Evolutionary conservation across 2,797 vertebrate genomes (phyloP).

Genomic region (Tamandua tetradactyla): DNA sequence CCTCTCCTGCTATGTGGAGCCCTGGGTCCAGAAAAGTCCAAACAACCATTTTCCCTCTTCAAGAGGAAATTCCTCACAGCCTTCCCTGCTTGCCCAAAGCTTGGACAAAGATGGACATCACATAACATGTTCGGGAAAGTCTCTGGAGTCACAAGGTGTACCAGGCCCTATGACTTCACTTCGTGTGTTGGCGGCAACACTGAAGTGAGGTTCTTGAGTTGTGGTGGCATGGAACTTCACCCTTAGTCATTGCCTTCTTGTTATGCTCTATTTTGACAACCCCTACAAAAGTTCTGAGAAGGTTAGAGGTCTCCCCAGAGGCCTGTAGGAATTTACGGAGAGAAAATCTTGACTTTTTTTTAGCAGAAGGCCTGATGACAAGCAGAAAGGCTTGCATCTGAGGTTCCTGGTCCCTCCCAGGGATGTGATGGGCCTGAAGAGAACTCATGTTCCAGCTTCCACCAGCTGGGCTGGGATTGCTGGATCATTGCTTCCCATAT

Average conservation of each 20-base stretch:
- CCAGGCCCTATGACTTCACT: conserved; percentile 84
- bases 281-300: conserved; percentile 57
- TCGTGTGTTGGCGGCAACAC: conserved; percentile 82
- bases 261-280: conserved; percentile 91
- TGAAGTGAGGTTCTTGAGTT: background rate
- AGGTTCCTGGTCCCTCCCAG: conserved; percentile 83
- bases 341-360: background rate
- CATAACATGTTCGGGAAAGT: conserved; percentile 81
- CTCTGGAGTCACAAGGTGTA: conserved; percentile 15
- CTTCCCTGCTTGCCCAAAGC: conserved; percentile 80
- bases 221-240: background rate
- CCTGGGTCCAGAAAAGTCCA: background rate
- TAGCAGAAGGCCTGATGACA: conserved; percentile 85
- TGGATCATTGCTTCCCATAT: conserved; percentile 89
- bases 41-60: conserved; percentile 54
- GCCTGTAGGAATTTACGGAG: background rate
- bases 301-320: background rate
- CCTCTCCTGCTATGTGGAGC: conserved; percentile 87
- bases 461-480: conserved; percentile 91
- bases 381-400: conserved; percentile 80
- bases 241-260: conserved; percentile 87
- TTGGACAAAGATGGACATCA: conserved; percentile 93
- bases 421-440: conserved; percentile 80
- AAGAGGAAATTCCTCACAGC: conserved; percentile 48
- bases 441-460: conserved; percentile 90